Base-by-base conservation (phyloP, 2,888 invertebrate genomes). In the Omphaloscelis lunosa region DNA sequence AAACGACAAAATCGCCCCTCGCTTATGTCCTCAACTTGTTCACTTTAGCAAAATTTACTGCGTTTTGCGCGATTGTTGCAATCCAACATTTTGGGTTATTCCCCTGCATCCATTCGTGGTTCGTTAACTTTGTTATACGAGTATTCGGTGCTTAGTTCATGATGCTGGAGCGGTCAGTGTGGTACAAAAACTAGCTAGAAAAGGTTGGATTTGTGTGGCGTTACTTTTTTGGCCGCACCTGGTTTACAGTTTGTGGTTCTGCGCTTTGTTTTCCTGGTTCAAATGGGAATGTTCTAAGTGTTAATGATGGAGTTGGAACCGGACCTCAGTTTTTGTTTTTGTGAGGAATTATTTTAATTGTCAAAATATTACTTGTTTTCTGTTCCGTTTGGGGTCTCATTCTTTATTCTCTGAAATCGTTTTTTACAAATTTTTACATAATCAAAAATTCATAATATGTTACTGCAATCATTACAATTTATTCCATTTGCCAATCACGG, bases 41-140 rank as follows among this genome's bases (percentile, higher is more conserved):
- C 89, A 89, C 86, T 86, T 85, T 88, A 88, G 86, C 84, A 85
- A 91, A 93, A 95, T 94, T 93, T 93, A 94, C 93, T 94, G 94
- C 93, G 94, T 95, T 95, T 94, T 93, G 92, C 89, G 91, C 93
- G 93, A 95, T 95, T 94, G 95, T 95, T 95, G 94, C 94, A 95
- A 94, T 95, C 92, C 92, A 92, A 93, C 93, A 93, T 95, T 94
- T 94, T 88, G 93, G 94, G 93, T 93, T 93, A 94, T 94, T 93
- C 93, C 89, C 90, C 93, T 91, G 93, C 95, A 94, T 93, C 93
- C 91, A 94, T 94, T 94, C 94, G 94, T 93, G 96, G 95, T 95
- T 95, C 95, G 96, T 96, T 96, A 95, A 95, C 94, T 95, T 95
- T 95, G 93, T 92, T 94, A 93, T 94, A 94, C 92, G 94, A 93